Evolutionary conservation across 1,140 invertebrate genomes (phyloP), one percentile per base, ranked within the genome.

Genomic region (Myzus persicae): DNA sequence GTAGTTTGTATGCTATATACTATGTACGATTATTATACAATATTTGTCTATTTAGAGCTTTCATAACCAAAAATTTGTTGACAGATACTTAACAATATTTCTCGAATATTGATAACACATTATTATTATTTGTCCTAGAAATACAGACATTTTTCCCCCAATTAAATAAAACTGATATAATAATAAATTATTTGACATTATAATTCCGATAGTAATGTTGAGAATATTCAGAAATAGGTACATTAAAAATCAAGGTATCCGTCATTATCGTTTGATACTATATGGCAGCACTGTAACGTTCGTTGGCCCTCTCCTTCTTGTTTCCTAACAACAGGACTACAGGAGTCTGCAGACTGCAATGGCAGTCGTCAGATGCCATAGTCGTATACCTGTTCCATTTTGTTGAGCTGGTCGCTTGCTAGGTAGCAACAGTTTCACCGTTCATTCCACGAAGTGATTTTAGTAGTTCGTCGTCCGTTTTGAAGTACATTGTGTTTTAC

Each of bases 241-340:
- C 48, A 51, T 51, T 22, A 51, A 51, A 87, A 87, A 88, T 48
- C n/a, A 24, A 36, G 46, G 20, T 51, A 20, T 36, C 44, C 20
- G n/a, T 88, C 84, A 87, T 87, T 46, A 67, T 67, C 24, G n/a
- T 54, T 89, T 22, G 14, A n/a, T 31, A 40, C 31, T 40, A 82
- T 84, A 20, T 84, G 91, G 81, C 81, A 22, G 40, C 91, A 93
- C 91, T 93, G 91, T 84, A 82, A 93, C 91, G 91, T 93, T 93
- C 91, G 81, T 85, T 93, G 91, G 91, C 91, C 46, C 91, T 93
- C 91, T 84, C 76, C 91, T 92, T 92, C 76, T 93, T 85, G 67
- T 84, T 51, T 84, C 26, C 46, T 84, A 51, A 14, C 31, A 24
- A 22, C 59, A 91, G 18, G 46, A 46, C 48, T 54, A 31, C 59